Conservation (phyloP, 2,888 invertebrate species). For the Kryphioiulus occultus region DNA sequence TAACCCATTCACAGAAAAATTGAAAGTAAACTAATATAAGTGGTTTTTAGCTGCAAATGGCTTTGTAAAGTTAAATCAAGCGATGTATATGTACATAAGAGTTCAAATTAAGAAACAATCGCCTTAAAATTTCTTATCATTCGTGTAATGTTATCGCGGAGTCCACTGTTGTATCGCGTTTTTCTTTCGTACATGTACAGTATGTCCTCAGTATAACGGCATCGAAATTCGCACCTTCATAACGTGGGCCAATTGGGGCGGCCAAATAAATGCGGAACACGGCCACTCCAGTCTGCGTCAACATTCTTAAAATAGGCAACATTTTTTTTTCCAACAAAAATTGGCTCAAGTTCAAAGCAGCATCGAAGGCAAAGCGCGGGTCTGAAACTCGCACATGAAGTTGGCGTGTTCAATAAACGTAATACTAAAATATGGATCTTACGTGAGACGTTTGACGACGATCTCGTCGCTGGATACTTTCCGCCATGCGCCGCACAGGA, state of each 20-base stretch:
- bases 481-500: constrained; percentile 90
- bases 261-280: not conserved
- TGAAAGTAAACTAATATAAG: no score
- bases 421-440: constrained; percentile 57
- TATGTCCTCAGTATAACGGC: no score
- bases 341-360: not conserved
- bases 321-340: not conserved
- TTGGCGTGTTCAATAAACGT: not conserved
- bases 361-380: not conserved
- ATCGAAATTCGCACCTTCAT: not conserved
- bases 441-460: constrained; percentile 85
- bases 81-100: no score
- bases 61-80: no score
- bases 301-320: not conserved
- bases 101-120: no score
- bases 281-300: not conserved
- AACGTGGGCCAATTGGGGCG: not conserved
- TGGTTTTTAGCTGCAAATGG: no score
- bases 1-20: no score
- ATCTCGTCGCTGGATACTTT: constrained; percentile 78
- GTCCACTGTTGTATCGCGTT: no score
- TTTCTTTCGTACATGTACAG: no score
- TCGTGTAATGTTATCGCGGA: no score
- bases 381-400: not conserved
- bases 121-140: no score